Evolutionary conservation across 2,113 vertebrate species (phyloP).

Genomic region (Paramormyrops kingsleyae): DNA sequence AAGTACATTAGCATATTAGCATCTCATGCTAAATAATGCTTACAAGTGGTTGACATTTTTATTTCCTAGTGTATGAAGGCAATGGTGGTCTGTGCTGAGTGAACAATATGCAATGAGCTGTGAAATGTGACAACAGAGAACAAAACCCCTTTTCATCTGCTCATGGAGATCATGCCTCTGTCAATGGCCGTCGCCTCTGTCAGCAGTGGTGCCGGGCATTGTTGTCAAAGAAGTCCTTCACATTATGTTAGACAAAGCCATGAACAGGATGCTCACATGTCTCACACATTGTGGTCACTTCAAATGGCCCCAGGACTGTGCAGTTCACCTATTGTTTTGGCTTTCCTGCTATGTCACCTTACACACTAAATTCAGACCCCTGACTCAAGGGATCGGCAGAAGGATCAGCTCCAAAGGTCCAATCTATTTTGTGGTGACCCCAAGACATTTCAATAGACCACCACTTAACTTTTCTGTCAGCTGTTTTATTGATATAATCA

Average conservation of each 20-base stretch:
- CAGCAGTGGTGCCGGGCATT: background rate
- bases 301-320: background rate
- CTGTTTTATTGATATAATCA: background rate
- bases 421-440: background rate
- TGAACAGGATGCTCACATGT: background rate
- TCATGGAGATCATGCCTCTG: background rate
- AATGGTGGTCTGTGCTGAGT: background rate
- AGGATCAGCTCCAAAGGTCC: background rate
- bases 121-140: background rate
- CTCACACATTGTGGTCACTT: background rate
- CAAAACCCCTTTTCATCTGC: constrained; percentile 9
- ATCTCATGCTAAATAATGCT: background rate
- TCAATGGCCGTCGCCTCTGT: background rate
- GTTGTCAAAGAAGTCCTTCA: background rate
- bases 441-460: background rate
- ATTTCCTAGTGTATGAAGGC: background rate
- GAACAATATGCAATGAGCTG: background rate
- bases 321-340: background rate
- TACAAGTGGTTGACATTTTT: background rate
- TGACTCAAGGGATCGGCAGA: background rate
- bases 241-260: background rate
- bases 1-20: constrained; percentile 5
- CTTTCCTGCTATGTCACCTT: background rate
- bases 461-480: background rate
- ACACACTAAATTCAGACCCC: background rate